Base-by-base conservation (phyloP, 2,888 invertebrate genomes). In the Stegophylla sp. region DNA sequence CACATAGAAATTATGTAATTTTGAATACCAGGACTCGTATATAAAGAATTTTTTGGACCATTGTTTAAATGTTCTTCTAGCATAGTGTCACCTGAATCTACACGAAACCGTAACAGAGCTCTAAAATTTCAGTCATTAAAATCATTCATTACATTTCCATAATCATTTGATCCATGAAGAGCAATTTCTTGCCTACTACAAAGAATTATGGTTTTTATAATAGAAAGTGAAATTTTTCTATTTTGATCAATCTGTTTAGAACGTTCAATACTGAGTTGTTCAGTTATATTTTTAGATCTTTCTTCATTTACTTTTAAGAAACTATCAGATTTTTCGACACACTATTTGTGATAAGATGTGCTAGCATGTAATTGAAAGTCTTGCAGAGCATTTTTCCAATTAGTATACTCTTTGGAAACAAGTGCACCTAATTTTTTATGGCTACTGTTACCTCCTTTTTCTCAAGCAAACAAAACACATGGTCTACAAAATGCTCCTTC, bases 371-470 rank as follows among this genome's bases (percentile, higher is more conserved):
- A 28, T n/a, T 34, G 48, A 69, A 69, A 69, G 28, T 69, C 28
- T 12, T 28, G 28, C 3, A 34, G 3, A 3, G 34, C 34, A 5
- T 34, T 34, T 34, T 34, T 34, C 34, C 56, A 72, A 20, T 56
- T 56, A 72, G 53, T 72, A 72, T 56, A 72, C 41, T 41, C 41
- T 56, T 72, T 69, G 41, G 56, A 0, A 72, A 72, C 72, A 56
- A 72, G 41, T 56, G 20, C 41, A 56, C 9, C 23, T 23, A 71
- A 53, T 53, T 53, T 56, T 2, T 71, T 34, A 1, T 41, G 56
- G 51, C 69, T 51, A n/a, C 59, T 26, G 23, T 59, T 59, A 26
- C 69, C 28, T 53, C 53, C 53, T 20, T 53, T 53, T 34, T 71
- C 20, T 15, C 15, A n/a, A 53, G 53, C 34, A 71, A 71, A 71